Conservation (phyloP, 1,140 invertebrate genomes). For the Tigriopus japonicus region DNA sequence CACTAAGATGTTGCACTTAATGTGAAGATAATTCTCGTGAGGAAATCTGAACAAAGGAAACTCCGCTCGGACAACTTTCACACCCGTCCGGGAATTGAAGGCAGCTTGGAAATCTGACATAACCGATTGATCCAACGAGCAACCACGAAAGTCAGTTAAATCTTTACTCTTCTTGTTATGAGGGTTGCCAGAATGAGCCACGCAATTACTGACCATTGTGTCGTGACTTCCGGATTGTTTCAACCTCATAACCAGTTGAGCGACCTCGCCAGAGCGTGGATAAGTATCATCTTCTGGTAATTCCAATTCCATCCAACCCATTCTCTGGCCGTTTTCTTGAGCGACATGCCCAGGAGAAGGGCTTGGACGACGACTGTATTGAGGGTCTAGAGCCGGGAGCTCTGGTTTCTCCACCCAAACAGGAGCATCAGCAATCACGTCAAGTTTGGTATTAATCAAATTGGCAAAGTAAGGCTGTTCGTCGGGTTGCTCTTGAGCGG, state of each 20-base stretch:
- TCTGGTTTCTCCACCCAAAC: background rate
- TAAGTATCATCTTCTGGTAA: background rate
- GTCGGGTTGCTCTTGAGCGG: background rate
- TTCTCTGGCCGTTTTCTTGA: background rate
- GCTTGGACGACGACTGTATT: too few species aligned
- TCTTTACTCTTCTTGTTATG: background rate
- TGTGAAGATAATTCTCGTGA: background rate
- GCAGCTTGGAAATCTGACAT: background rate
- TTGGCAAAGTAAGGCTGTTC: too few species aligned
- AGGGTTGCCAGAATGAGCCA: background rate
- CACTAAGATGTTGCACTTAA: background rate
- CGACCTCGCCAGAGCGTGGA: background rate
- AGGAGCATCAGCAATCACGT: background rate
- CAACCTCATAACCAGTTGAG: background rate
- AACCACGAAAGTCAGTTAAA: background rate
- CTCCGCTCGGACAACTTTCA: background rate
- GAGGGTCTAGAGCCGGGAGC: too few species aligned
- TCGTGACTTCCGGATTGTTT: background rate
- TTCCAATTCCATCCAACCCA: background rate
- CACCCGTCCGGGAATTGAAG: background rate
- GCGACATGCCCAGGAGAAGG: background rate
- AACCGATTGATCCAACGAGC: background rate
- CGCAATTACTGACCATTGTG: background rate
- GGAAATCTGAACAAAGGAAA: background rate
- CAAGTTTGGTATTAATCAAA: background rate